Percentiles rank a stretch among this genome's conserved stretches.
Conservation (phyloP, 2,113 vertebrate species). For the Zosterops japonicus region DNA sequence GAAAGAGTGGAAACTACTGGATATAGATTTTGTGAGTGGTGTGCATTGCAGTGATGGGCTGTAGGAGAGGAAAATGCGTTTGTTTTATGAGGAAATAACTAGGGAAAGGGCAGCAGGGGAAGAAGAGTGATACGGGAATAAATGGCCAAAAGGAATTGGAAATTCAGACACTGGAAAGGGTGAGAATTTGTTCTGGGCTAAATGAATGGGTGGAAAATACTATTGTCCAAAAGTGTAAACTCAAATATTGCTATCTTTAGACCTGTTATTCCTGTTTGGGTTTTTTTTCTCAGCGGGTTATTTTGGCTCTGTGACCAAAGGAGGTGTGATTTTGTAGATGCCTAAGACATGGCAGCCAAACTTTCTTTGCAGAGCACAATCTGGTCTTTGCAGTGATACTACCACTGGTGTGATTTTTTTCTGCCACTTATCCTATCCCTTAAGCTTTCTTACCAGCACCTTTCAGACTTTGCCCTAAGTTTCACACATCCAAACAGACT, state of each 20-base stretch:
- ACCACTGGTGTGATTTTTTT: background rate
- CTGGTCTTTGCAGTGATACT: background rate
- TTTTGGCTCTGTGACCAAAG: background rate
- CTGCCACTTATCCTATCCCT: background rate
- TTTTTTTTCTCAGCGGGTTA: background rate
- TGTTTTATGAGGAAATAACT: background rate
- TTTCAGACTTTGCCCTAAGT: background rate
- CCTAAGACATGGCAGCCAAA: background rate
- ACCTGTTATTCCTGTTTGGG: background rate
- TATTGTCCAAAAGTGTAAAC: background rate
- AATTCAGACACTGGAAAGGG: background rate
- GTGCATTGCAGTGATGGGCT: background rate
- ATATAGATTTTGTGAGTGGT: background rate
- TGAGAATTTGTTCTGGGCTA: background rate
- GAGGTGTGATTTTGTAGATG: background rate
- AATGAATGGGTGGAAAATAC: background rate
- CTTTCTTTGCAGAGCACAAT: background rate
- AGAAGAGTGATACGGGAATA: background rate
- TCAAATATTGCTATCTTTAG: background rate
- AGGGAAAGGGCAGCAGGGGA: background rate
- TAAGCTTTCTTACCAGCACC: background rate
- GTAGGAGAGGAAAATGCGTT: background rate
- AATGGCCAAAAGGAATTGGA: background rate
- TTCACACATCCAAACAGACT: background rate
- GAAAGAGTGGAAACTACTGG: background rate